Base-by-base conservation (phyloP, 2,888 invertebrate species). In the Microctonus hyperodae region DNA sequence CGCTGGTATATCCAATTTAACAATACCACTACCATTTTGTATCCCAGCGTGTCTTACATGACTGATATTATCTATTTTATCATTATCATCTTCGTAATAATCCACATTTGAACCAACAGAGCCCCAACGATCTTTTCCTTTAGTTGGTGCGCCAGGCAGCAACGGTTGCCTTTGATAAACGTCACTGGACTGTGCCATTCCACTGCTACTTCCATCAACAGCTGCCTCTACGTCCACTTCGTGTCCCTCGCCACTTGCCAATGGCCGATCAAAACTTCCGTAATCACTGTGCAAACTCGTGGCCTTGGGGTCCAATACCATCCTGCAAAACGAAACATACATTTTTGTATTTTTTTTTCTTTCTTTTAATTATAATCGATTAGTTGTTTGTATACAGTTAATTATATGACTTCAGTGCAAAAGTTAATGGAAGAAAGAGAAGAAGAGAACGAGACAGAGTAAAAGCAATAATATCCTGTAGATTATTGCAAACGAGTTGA, bases 1-100 rank as follows among this genome's bases (percentile, higher is more conserved):
- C 69, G 90, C 87, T 22, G 92, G 89, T 74, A 90, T 86, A 75
- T 89, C 88, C 77, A 90, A 87, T 79, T 88, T 88, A 70, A 90
- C 86, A 72, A 88, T 86, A 55, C 88, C 88, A 73, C 77, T 79
- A 71, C 78, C 84, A 74, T 78, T 84, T 72, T 76, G 79, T 75
- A 76, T 77, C 67, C 79, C 78, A 22, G 78, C 73, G 69, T 81
- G 79, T 33, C 80, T 74, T 9, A 72, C 73, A 60, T 80, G 77
- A 31, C 78, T 76, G 9, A 83, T 78, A 65, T 83, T 76, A 73
- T 84, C 85, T 71, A 85, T 85, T 69, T 85, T 86, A 69, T 86
- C 86, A 64, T 85, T 85, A 56, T 84, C 85, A 68, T 84, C 85
- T 68, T 84, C 84, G 76, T 85, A 86, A 70, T 86, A 86, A 69